A percentile compares a stretch with the other conserved stretches of the same genome.
Evolutionary conservation across 1,140 invertebrate genomes (phyloP).

Genomic region (Monochamus saltuarius): DNA sequence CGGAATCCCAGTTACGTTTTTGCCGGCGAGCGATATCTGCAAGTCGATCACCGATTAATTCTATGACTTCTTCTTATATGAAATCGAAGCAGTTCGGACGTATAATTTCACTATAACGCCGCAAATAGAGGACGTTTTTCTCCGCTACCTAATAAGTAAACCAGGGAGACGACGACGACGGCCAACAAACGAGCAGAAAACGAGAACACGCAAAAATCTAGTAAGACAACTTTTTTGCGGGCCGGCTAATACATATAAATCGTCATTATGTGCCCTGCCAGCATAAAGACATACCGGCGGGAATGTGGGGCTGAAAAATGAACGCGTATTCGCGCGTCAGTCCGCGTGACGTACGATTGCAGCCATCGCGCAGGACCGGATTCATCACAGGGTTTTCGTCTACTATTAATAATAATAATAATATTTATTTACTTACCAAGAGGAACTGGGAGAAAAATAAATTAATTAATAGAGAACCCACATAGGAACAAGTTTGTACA

Average conservation of each 20-base stretch:
- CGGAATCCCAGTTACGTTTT: slow-evolving; percentile 14
- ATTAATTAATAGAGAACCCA: no score
- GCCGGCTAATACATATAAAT: slow-evolving; percentile 45
- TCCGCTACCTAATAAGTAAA: slow-evolving; percentile 23
- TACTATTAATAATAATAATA: no score
- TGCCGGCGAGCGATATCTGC: slow-evolving; percentile 19
- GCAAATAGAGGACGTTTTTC: slow-evolving; percentile 25
- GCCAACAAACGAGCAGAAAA: slow-evolving; percentile 32
- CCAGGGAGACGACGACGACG: slow-evolving; percentile 18
- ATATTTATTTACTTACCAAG: no score
- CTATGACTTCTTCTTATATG: slow-evolving; percentile 34
- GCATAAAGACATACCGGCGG: slow-evolving; percentile 46
- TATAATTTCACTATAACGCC: slow-evolving; percentile 34
- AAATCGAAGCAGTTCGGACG: slow-evolving; percentile 24
- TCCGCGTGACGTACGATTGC: slow-evolving; percentile 20
- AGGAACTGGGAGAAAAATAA: no score
- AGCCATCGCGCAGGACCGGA: no score
- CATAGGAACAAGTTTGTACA: no score
- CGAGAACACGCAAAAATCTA: slow-evolving; percentile 39
- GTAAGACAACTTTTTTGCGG: slow-evolving; percentile 31
- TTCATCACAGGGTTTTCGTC: no score
- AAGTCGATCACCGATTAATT: slow-evolving; percentile 21
- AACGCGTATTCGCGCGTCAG: slow-evolving; percentile 38
- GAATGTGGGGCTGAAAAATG: slow-evolving; percentile 50
- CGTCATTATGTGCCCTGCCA: slow-evolving; percentile 45